Percentiles rank a stretch among this genome's conserved stretches.
phyloP scores from a whole-genome alignment of 2,797 vertebrate genomes.

The Setipinna tenuifilis region DNA sequence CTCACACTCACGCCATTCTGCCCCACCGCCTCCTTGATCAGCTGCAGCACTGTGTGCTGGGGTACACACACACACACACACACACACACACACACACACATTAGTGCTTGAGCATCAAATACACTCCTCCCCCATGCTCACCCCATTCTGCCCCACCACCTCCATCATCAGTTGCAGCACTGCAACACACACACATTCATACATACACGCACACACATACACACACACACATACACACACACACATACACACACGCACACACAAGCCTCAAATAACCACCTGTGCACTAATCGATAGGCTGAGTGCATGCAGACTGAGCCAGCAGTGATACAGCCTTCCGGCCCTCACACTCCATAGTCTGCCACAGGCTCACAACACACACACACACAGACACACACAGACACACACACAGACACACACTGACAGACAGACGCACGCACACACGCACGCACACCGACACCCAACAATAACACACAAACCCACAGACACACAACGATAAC shows the following conservation, averaged over 20 bases:
- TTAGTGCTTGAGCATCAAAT: too few relatives aligned
- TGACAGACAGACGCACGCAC: too few relatives aligned
- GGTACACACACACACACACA: constrained; percentile 23
- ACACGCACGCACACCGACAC: too few relatives aligned
- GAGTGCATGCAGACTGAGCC: not conserved
- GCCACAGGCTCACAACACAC: not conserved
- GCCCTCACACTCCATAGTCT: not conserved
- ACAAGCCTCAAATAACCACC: not conserved
- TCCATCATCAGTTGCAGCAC: too few relatives aligned
- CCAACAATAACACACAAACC: too few relatives aligned
- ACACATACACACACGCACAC: not conserved
- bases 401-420: too few relatives aligned
- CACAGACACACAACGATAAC: too few relatives aligned
- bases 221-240: too few relatives aligned
- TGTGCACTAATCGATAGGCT: not conserved
- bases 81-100: constrained; percentile 4
- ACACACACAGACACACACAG: too few relatives aligned
- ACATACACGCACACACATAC: not conserved
- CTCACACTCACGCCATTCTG: constrained; percentile 90
- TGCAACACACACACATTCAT: not conserved
- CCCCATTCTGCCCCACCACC: too few relatives aligned
- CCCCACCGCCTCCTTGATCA: constrained; percentile 93
- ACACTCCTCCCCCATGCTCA: not conserved
- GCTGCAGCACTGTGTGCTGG: constrained; percentile 93
- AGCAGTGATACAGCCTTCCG: not conserved